Base-by-base conservation (phyloP, 2,888 invertebrate species). In the Dermolepida albohirtum region DNA sequence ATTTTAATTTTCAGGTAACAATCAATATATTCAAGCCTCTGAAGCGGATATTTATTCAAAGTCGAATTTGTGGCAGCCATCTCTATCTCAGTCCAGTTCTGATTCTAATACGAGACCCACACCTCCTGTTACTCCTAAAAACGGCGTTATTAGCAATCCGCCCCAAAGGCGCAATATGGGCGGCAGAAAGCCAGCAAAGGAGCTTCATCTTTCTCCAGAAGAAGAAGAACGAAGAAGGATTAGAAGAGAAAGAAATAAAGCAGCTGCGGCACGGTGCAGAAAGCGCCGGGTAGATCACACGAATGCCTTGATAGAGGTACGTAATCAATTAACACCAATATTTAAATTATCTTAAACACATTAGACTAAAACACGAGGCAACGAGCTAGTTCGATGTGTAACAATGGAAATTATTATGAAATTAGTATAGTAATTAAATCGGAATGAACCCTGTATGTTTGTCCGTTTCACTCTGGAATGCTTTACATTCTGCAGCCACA, bases 201-300 rank as follows among this genome's bases (percentile, higher is more conserved):
- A 92, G 70, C 87, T 89, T 73, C 90, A 93, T 82, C 87, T 94
- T 80, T 88, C 92, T 50, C 95, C 96, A 0, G 97, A 98, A 82
- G 98, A 98, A 81, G 96, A 96, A 79, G 96, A 96, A 78, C 89
- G 96, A 68, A 87, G 97, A 54, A 89, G 91, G 78, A 85, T 95
- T 49, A 88, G 98, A 22, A 87, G 98, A 54, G 97, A 98, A 80
- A 86, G 98, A 70, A 99, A 99, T 84, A 99, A 99, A 84, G 89
- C 95, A 86, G 98, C 98, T 39, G 98, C 98, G 62, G 98, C 98
- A 0, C 89, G 98, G 74, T 99, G 98, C 84, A 90, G 98, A 79
- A 97, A 98, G 83, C 89, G 98, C 74, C 89, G 98, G 70, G 92
- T 98, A 77, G 98, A 98, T 83, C 96, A 97, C 81, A 98, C 98